phyloP scores from a whole-genome alignment of 2,797 vertebrate genomes.

The Hippopotamyrus pictus region DNA sequence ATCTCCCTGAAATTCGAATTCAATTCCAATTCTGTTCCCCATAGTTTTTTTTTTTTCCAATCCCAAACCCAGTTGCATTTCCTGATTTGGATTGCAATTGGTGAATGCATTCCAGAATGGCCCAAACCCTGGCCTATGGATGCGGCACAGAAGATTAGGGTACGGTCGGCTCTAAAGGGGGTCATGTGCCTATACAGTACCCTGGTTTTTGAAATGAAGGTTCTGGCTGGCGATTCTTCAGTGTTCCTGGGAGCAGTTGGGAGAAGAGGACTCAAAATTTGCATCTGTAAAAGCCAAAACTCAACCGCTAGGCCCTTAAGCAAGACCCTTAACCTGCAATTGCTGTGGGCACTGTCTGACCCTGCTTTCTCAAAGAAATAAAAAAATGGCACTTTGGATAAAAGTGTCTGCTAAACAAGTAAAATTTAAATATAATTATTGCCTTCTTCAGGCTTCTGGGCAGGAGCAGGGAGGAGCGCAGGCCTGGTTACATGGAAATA shows the following conservation, averaged over 20 bases:
- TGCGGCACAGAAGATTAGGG: not conserved
- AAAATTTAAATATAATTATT: not conserved
- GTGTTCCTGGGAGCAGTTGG: not conserved
- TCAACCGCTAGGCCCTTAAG: not conserved
- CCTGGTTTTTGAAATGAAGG: not conserved
- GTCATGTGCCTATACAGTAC: not conserved
- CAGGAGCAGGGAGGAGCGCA: not conserved
- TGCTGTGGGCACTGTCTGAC: not conserved
- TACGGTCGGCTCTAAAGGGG: not conserved
- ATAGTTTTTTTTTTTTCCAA: not conserved
- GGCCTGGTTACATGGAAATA: not conserved
- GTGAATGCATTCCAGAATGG: not conserved
- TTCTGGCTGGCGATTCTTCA: not conserved
- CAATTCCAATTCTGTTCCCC: not conserved
- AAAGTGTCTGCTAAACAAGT: not conserved
- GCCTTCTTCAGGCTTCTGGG: not conserved
- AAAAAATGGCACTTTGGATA: not conserved
- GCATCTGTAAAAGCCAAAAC: not conserved
- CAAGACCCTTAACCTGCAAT: not conserved
- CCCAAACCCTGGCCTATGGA: not conserved
- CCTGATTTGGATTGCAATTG: not conserved
- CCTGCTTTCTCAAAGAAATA: not conserved
- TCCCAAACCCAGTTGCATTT: not conserved
- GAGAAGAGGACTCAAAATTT: not conserved
- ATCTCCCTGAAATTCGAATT: not conserved